Evolutionary conservation across 2,797 vertebrate species (phyloP), one percentile per base, ranked within the genome.

Genomic region (Stomatorhinus walkeri): DNA sequence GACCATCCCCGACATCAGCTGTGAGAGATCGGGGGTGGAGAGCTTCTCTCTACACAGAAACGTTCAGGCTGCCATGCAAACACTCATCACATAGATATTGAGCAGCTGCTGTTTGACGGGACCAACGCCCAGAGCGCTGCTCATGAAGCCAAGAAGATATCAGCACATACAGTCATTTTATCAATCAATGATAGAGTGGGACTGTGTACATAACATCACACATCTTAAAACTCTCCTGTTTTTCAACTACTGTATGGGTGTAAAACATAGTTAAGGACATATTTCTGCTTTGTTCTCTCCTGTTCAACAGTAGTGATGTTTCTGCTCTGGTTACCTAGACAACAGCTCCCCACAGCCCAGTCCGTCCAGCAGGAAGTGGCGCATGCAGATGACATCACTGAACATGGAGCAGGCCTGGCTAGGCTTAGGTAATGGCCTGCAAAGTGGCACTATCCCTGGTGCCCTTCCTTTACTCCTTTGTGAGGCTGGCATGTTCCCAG

Each of bases 341-440:
- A 86, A 51, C 76, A 48, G 51, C 40, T 81, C 52, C 46, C 19
- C 86, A 28, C 89, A 87, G 28, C 51, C 85, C n/a, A 87, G 72
- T 36, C 68, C 86, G 6, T 81, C 89, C 40, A 28, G 24, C 49
- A 51, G 46, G 72, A 43, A 64, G 87, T 84, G 87, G 72, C 12
- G 43, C 28, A 46, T 24, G 2, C 52, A 68, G 86, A 87, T 85
- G 28, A 16, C 87, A 40, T 84, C 54, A 40, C 56, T 64, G 72
- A 79, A 87, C 8, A 48, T 89, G 76, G 89, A 89, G 43, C 86
- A 83, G 7, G 76, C 89, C 19, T 89, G 89, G 89, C 87, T 89
- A 3, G 56, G 76, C n/a, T 48, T 88, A 85, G 89, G 89, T 89
- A 59, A 59, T 28, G 43, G 12, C 24, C 64, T 24, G 49, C 14